Percentiles rank a stretch among this genome's conserved stretches.
Conservation (phyloP, 92 coral and sea anemone genomes). For the Paragorgia papillata region DNA sequence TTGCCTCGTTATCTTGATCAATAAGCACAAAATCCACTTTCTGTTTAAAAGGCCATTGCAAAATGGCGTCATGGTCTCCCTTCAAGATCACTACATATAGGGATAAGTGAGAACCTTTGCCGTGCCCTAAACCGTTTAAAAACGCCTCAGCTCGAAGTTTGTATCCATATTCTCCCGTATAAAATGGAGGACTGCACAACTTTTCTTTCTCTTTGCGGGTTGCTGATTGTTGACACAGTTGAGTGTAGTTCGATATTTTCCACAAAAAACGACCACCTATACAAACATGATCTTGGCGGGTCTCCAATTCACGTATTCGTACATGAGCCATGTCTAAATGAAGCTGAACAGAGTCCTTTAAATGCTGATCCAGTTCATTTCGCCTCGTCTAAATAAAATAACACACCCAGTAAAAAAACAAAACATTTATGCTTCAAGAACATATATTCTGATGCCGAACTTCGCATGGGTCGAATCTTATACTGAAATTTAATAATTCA, state of each 20-base stretch:
- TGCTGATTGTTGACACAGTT: conserved; percentile 89
- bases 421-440: neutral
- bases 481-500: too few species aligned
- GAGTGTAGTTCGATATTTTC: conserved; percentile 96
- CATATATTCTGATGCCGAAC: too few species aligned
- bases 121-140: conserved; percentile 94
- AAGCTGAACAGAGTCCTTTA: conserved; percentile 70
- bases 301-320: conserved; percentile 89
- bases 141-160: conserved; percentile 99
- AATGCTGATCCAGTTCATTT: conserved; percentile 89
- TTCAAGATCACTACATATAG: conserved; percentile 95
- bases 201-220: conserved; percentile 97
- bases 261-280: conserved; percentile 92
- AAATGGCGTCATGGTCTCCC: conserved; percentile 94
- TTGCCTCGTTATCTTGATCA: conserved; percentile 85
- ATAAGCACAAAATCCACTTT: conserved; percentile 93
- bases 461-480: too few species aligned
- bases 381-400: conserved; percentile 63
- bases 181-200: conserved; percentile 97
- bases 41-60: conserved; percentile 99
- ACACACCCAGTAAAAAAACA: neutral
- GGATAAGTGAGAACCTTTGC: conserved; percentile 95
- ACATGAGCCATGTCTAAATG: conserved; percentile 93
- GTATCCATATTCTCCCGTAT: conserved; percentile 97
- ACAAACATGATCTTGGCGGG: conserved; percentile 87